Evolutionary conservation across 2,113 vertebrate genomes (phyloP), one percentile per base, ranked within the genome.

Genomic region (Oncorhynchus masou): DNA sequence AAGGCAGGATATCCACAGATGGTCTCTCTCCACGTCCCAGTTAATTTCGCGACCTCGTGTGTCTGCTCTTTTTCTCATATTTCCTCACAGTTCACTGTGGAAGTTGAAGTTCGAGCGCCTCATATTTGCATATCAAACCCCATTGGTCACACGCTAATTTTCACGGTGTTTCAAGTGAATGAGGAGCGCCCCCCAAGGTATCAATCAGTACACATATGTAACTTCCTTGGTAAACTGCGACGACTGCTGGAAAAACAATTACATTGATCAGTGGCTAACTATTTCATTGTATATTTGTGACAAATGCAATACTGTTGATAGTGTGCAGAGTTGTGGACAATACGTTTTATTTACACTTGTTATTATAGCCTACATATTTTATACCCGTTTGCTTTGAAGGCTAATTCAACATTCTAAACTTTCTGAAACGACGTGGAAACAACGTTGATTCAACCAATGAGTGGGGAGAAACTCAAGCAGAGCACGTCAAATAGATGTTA

Each of bases 81-180:
- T 54, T 62, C 59, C 15, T n/a, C 19, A 3, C 5, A 2, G 71
- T 11, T 39, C 68, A 11, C 77, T 24, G 59, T 25, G 70, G 70
- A 73, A 68, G 75, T 64, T 48, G 9, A n/a, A 62, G 1, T 67
- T 9, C 24, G 0, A 70, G 48, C 13, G 9, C 77, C 3, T 20
- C n/a, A 1, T 3, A 91, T 93, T 88, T 88, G 71, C 90, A 92
- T 93, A 60, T 15, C n/a, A 3, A 13, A 24, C 20, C 79, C 77
- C 78, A 87, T 79, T 82, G 86, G 83, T 68, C 84, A 78, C 64
- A 0, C 74, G 82, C 34, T 59, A 15, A 60, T 3, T 13, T 13
- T 31, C 22, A 31, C 54, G 3, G 16, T 1, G 6, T 20, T 68
- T 68, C 3, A 2, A 2, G 7, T 1, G 31, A 68, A 19, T 31